phyloP scores from a whole-genome alignment of 1,140 invertebrate species.

The Asbolus verrucosus region DNA sequence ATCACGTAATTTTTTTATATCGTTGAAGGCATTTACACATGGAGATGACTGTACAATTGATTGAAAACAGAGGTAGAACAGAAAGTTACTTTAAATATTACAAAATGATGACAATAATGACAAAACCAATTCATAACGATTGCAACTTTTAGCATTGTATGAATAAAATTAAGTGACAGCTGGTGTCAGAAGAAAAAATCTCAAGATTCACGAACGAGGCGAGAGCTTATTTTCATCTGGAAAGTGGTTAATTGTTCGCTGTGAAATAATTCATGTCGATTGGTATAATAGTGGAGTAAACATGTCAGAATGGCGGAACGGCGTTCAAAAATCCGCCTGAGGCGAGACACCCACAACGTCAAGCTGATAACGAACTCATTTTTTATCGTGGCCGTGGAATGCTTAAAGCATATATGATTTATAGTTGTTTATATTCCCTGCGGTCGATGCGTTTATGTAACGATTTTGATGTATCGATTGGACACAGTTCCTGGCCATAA shows the following conservation, averaged over 20 bases:
- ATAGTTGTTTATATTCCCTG: constrained; percentile 52
- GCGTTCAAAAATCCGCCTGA: constrained; percentile 41
- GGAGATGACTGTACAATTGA: no score
- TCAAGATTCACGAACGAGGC: not conserved
- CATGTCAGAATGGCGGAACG: constrained; percentile 42
- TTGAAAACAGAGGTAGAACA: no score
- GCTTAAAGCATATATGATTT: constrained; percentile 48
- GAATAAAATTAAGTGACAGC: no score
- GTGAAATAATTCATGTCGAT: constrained; percentile 11
- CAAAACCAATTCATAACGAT: no score
- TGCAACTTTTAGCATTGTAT: no score
- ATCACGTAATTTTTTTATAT: no score
- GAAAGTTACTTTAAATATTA: no score
- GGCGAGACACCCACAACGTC: constrained; percentile 50
- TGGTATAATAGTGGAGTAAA: constrained; percentile 15
- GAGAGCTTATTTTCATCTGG: constrained; percentile 4
- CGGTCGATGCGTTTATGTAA: constrained; percentile 50
- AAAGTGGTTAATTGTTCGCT: constrained; percentile 12
- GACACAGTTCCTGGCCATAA: constrained; percentile 48
- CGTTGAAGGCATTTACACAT: no score
- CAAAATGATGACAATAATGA: no score
- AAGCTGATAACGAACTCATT: constrained; percentile 50
- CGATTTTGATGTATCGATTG: constrained; percentile 51
- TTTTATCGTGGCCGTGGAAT: constrained; percentile 49
- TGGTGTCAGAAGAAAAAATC: not conserved